A percentile compares a stretch with the other conserved stretches of the same genome.
Conservation (phyloP, 1,140 invertebrate genomes). For the honey bee (Apis mellifera) region DNA sequence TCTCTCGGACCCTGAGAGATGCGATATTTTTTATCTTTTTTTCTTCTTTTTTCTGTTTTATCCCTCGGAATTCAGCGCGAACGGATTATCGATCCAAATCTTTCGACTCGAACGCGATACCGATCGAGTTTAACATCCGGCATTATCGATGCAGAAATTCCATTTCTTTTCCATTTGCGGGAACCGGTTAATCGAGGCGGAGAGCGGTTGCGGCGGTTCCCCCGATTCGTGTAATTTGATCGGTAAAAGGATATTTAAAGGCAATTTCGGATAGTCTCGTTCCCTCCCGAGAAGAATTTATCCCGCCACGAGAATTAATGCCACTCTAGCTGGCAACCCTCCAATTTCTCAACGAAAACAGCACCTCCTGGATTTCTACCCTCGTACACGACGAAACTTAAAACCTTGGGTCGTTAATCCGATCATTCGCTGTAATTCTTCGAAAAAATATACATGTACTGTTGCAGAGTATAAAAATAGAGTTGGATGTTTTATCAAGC, state of each 20-base stretch:
- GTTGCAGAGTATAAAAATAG: too few relatives aligned
- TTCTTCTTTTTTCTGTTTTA: too few relatives aligned
- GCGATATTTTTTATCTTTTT: too few relatives aligned
- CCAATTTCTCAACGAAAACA: neutral
- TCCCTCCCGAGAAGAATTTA: neutral
- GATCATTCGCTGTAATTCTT: neutral
- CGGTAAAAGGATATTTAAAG: neutral
- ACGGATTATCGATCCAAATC: too few relatives aligned
- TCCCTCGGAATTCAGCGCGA: too few relatives aligned
- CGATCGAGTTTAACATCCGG: too few relatives aligned
- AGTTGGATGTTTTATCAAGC: too few relatives aligned
- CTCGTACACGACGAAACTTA: neutral
- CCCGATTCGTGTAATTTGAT: neutral
- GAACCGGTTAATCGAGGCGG: neutral
- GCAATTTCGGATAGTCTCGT: slow-evolving; percentile 6
- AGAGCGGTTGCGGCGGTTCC: neutral
- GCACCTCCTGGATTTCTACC: neutral
- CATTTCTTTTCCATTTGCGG: neutral
- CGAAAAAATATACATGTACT: too few relatives aligned
- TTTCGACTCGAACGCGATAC: too few relatives aligned
- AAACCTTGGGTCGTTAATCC: neutral
- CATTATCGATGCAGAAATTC: neutral
- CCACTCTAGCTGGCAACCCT: neutral
- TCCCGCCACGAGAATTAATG: neutral
- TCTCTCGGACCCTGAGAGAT: too few relatives aligned